A percentile compares a stretch with the other conserved stretches of the same genome.
Evolutionary conservation across 2,113 vertebrate species (phyloP).

Genomic region (Neolamprologus hecqui): DNA sequence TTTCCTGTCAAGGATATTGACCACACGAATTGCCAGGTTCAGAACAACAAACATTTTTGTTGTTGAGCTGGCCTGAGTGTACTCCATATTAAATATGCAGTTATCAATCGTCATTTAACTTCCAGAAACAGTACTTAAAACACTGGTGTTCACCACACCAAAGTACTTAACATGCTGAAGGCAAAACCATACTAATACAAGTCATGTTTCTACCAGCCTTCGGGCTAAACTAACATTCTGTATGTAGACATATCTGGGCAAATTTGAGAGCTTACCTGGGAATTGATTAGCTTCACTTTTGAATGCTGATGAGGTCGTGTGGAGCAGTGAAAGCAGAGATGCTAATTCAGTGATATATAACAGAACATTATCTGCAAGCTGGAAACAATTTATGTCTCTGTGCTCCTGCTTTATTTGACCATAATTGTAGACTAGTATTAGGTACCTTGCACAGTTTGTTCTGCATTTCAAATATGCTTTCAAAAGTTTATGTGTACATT

Average conservation of each 20-base stretch:
- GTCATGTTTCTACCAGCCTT: neutral
- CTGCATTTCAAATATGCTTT: neutral
- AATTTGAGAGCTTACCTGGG: neutral
- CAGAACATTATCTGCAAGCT: neutral
- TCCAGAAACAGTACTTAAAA: neutral
- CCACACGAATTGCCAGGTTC: neutral
- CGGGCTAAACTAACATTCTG: neutral
- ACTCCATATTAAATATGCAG: neutral
- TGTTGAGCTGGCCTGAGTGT: neutral
- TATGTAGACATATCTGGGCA: neutral
- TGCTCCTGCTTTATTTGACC: neutral
- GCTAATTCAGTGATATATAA: neutral
- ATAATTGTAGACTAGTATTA: neutral
- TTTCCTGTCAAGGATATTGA: neutral
- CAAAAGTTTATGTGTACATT: neutral
- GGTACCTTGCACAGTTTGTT: neutral
- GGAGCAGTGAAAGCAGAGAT: neutral
- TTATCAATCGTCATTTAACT: neutral
- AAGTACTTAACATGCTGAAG: neutral
- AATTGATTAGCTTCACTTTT: neutral
- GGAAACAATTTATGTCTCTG: neutral
- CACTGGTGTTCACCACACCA: neutral
- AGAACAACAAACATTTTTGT: neutral
- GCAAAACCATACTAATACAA: neutral
- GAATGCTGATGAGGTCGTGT: neutral